Evolutionary conservation across 2,113 vertebrate species (phyloP).

Genomic region (Eclectus roratus): DNA sequence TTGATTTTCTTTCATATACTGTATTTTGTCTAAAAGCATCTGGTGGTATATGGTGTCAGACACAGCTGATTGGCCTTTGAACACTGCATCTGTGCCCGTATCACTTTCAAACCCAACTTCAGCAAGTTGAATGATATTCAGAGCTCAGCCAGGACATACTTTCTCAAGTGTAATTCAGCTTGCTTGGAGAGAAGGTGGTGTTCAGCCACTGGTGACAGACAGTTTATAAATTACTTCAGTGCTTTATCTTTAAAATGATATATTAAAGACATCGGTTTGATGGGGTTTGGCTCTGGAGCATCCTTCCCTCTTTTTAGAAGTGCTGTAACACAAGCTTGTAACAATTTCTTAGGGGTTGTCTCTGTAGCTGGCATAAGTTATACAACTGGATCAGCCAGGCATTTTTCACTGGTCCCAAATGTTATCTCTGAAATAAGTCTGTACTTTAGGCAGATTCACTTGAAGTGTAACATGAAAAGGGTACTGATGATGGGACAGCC

Average conservation of each 20-base stretch:
- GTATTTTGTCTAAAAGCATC: conserved; percentile 54
- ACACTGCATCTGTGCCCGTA: conserved; percentile 55
- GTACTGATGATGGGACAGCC: background rate
- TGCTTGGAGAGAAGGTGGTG: conserved; percentile 39
- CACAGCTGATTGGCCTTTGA: conserved; percentile 65
- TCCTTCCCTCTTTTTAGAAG: conserved; percentile 40
- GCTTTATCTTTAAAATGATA: conserved; percentile 52
- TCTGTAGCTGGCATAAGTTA: conserved; percentile 34
- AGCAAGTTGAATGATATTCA: conserved; percentile 50
- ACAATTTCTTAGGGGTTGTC: conserved; percentile 23
- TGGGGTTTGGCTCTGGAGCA: conserved; percentile 42
- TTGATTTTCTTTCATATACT: conserved; percentile 26
- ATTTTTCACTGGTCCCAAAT: conserved; percentile 51
- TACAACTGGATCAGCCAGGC: conserved; percentile 34
- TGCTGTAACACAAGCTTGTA: conserved; percentile 33
- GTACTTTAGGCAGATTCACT: background rate
- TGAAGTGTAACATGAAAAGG: background rate
- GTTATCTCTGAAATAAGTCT: background rate
- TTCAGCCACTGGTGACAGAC: conserved; percentile 63
- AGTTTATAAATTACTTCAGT: conserved; percentile 63
- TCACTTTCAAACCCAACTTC: conserved; percentile 40
- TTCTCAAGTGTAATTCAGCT: conserved; percentile 53
- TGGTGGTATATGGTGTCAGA: conserved; percentile 48
- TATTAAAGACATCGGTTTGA: conserved; percentile 41
- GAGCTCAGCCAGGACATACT: conserved; percentile 54